These are phyloP conservation scores for Geophilus truncorum DNA, from an alignment of 2,888 invertebrate species.

Conservation along the genomic window DNA sequence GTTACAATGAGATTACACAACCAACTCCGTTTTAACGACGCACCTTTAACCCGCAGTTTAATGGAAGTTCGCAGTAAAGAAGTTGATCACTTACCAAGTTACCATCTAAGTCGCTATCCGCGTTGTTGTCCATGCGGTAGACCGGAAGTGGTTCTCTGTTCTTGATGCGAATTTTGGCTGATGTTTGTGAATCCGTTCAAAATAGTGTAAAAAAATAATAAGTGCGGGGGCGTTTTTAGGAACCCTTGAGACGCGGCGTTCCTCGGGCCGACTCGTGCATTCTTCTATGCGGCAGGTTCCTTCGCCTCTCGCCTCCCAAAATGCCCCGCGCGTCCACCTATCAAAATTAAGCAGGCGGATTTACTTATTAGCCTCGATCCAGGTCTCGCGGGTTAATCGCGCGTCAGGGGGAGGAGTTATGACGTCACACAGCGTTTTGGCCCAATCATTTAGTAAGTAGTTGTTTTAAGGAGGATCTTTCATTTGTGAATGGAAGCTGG, in stretches of 20 bases:
- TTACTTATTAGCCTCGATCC: slow-evolving; percentile 34
- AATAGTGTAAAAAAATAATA: neutral
- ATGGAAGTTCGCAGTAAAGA: neutral
- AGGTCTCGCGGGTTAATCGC: neutral
- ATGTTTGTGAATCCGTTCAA: slow-evolving; percentile 6
- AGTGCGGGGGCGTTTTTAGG: neutral
- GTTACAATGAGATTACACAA: neutral
- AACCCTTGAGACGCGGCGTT: neutral
- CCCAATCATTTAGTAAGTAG: neutral
- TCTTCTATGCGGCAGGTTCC: slow-evolving; percentile 22
- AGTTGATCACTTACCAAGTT: slow-evolving; percentile 64
- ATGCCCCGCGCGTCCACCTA: slow-evolving; percentile 35
- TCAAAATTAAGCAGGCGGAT: slow-evolving; percentile 34
- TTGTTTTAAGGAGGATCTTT: neutral
- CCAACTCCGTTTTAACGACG: neutral
- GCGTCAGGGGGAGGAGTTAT: neutral
- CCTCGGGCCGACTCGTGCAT: neutral
- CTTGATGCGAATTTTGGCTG: slow-evolving; percentile 81
- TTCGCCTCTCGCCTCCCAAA: slow-evolving; percentile 34
- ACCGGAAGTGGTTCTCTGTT: slow-evolving; percentile 79
- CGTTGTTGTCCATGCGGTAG: slow-evolving; percentile 67
- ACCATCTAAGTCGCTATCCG: slow-evolving; percentile 71
- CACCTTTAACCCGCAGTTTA: neutral
- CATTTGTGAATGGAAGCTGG: neutral
- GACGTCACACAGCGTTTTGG: neutral